Percentiles rank a stretch among this genome's conserved stretches.
Conservation (phyloP, 2,888 invertebrate genomes). For the Calliscelio sp. region DNA sequence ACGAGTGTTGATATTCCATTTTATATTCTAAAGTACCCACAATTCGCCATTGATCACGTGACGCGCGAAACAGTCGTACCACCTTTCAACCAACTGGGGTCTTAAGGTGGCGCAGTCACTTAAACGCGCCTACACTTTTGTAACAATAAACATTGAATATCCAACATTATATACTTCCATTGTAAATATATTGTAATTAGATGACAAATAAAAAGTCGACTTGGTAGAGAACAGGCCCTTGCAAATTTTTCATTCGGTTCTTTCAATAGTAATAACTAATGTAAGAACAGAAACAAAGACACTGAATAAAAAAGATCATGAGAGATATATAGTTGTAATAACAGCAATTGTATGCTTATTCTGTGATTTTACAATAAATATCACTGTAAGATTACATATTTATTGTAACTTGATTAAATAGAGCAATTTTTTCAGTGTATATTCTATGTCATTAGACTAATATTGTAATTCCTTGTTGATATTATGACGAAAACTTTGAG, state of each 20-base stretch:
- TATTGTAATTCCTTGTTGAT: too few relatives aligned
- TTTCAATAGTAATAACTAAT: too few relatives aligned
- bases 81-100: not conserved
- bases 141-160: constrained; percentile 62
- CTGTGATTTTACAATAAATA: not conserved
- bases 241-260: not conserved
- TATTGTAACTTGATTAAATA: not conserved
- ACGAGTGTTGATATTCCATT: constrained; percentile 78
- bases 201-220: constrained; percentile 39
- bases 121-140: constrained; percentile 43
- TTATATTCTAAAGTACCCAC: constrained; percentile 79
- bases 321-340: too few relatives aligned
- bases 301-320: too few relatives aligned
- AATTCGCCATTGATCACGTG: constrained; percentile 49
- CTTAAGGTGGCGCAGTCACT: constrained; percentile 31
- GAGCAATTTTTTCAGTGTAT: too few relatives aligned
- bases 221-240: not conserved
- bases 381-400: not conserved
- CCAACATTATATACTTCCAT: constrained; percentile 56
- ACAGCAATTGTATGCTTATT: too few relatives aligned
- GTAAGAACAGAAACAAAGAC: too few relatives aligned
- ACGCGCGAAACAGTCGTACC: constrained; percentile 4
- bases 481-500: not conserved
- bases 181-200: constrained; percentile 71
- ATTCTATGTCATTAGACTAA: not conserved